A percentile compares a stretch with the other conserved stretches of the same genome.
Evolutionary conservation across 1,140 invertebrate genomes (phyloP).

Genomic region (Rhagoletis pomonella): DNA sequence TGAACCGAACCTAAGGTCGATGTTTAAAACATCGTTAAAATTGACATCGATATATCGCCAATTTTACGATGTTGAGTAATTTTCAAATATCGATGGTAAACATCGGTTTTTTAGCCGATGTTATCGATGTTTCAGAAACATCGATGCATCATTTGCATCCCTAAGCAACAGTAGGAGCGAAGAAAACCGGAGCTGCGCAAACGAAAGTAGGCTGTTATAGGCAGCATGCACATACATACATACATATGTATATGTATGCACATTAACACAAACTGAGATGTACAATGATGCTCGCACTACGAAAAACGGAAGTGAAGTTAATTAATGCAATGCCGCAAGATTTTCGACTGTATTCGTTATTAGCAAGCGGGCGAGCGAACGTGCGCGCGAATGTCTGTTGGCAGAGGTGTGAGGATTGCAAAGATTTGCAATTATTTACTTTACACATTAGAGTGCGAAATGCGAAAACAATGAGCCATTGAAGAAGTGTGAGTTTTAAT

Average conservation of each 20-base stretch:
- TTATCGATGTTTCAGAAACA: too few species aligned
- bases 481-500: background rate
- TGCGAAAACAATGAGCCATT: background rate
- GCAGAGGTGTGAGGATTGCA: background rate
- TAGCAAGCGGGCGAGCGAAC: background rate
- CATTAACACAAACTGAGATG: background rate
- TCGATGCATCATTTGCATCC: too few species aligned
- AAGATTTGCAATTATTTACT: conserved; percentile 46
- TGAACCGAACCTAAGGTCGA: too few species aligned
- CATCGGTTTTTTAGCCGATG: too few species aligned
- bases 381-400: background rate
- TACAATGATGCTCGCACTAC: background rate
- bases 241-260: background rate
- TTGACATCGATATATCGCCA: too few species aligned
- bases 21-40: too few species aligned
- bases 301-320: conserved; percentile 33
- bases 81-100: too few species aligned
- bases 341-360: background rate
- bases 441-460: background rate
- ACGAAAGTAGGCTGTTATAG: background rate
- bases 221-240: background rate
- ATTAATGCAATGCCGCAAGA: conserved; percentile 29
- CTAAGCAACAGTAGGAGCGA: background rate
- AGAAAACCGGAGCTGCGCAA: conserved; percentile 9
- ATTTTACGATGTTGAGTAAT: too few species aligned